Percentiles rank a stretch among this genome's conserved stretches.
phyloP scores from a whole-genome alignment of 1,140 invertebrate genomes.

The Zophobas morio region DNA sequence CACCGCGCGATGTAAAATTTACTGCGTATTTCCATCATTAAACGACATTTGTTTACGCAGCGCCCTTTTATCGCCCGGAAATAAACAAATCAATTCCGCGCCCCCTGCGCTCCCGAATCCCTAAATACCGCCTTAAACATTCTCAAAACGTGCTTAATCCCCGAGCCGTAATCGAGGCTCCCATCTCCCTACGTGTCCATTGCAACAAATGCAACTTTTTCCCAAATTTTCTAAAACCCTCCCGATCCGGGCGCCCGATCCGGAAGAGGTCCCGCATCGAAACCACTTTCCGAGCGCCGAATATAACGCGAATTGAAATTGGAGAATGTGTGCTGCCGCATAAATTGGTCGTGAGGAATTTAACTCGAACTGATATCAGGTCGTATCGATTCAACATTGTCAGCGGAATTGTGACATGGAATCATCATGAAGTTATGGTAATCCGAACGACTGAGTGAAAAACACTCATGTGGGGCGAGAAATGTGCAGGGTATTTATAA shows the following conservation, averaged over 20 bases:
- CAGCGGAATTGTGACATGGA: conserved; percentile 1
- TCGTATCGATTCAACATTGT: conserved; percentile 2
- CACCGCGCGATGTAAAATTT: too few species aligned
- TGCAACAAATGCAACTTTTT: background rate
- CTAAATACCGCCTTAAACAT: too few species aligned
- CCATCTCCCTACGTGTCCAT: background rate
- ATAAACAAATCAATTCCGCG: too few species aligned
- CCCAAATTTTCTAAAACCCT: background rate
- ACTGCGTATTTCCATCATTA: too few species aligned
- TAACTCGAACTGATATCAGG: conserved; percentile 8
- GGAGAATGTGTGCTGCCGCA: conserved; percentile 28
- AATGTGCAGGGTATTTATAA: too few species aligned
- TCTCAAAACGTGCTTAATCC: too few species aligned
- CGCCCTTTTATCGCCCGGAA: too few species aligned
- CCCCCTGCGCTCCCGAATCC: too few species aligned
- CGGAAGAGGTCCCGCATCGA: conserved; percentile 5
- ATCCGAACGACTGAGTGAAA: background rate
- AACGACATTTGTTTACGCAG: too few species aligned
- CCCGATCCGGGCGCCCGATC: background rate
- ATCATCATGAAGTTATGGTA: conserved; percentile 4
- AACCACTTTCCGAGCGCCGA: conserved; percentile 1
- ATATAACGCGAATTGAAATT: conserved; percentile 19
- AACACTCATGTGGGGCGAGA: background rate
- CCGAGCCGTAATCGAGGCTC: too few species aligned
- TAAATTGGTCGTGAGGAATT: conserved; percentile 14